These are phyloP conservation scores for Stratiomys singularior DNA, from an alignment of 2,888 invertebrate genomes.

Conservation along the genomic window DNA sequence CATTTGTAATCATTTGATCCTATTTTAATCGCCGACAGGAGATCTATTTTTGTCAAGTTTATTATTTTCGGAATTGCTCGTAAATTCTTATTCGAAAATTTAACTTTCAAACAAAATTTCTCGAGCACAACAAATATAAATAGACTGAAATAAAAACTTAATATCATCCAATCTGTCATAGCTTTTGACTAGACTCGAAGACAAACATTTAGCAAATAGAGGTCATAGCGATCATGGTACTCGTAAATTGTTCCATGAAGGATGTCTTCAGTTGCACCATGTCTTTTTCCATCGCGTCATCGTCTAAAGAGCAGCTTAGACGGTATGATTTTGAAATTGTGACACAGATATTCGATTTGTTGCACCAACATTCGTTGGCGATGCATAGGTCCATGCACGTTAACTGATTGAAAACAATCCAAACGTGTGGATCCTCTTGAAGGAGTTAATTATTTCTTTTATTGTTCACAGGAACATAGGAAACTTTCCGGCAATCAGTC, in stretches of 20 bases:
- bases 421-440: too few relatives aligned
- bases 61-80: neutral
- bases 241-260: constrained; percentile 2
- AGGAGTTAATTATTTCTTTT: neutral
- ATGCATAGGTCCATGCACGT: too few relatives aligned
- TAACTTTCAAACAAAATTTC: neutral
- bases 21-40: neutral
- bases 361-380: too few relatives aligned
- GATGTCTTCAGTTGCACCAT: neutral
- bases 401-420: too few relatives aligned
- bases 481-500: too few relatives aligned
- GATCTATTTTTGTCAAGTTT: constrained; percentile 1
- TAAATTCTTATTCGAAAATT: constrained; percentile 15
- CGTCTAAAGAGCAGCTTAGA: neutral
- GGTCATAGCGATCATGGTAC: constrained; percentile 10
- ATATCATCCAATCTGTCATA: constrained; percentile 29
- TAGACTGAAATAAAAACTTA: constrained; percentile 11
- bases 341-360: too few relatives aligned
- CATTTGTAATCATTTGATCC: too few relatives aligned
- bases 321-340: too few relatives aligned
- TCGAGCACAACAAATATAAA: neutral
- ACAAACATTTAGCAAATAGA: neutral
- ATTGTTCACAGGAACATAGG: too few relatives aligned
- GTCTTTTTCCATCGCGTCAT: neutral
- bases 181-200: constrained; percentile 21